Evolutionary conservation across 1,140 invertebrate genomes (phyloP).

Genomic region (Tetramorium simillimum): DNA sequence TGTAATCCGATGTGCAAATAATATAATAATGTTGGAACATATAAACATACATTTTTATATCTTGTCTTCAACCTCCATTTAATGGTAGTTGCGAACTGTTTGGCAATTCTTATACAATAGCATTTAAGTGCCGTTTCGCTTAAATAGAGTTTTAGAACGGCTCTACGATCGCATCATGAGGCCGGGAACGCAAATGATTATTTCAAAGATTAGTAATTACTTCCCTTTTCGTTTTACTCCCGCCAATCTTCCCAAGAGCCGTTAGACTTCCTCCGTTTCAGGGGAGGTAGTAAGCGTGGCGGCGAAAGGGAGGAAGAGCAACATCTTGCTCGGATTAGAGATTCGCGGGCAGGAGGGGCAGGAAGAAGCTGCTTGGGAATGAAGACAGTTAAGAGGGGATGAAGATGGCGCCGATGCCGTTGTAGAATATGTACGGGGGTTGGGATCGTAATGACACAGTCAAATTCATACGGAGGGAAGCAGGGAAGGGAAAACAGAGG

Average conservation of each 20-base stretch:
- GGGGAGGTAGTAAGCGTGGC: neutral
- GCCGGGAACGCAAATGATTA: conserved; percentile 69
- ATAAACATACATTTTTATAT: neutral
- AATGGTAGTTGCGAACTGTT: neutral
- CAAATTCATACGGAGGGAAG: conserved; percentile 69
- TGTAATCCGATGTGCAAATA: too few relatives aligned
- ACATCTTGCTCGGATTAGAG: conserved; percentile 79
- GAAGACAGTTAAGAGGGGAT: conserved; percentile 57
- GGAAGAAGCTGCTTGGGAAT: conserved; percentile 51
- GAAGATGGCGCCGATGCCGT: conserved; percentile 59
- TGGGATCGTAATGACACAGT: conserved; percentile 70
- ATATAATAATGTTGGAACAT: neutral
- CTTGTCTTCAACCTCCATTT: neutral
- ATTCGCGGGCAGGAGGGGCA: conserved; percentile 52
- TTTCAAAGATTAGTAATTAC: conserved; percentile 79
- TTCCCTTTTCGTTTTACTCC: conserved; percentile 70
- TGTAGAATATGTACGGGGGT: conserved; percentile 44
- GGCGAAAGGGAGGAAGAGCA: conserved; percentile 51
- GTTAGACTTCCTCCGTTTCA: conserved; percentile 63
- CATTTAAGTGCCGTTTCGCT: conserved; percentile 23
- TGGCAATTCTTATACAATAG: conserved; percentile 10
- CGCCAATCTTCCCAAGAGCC: conserved; percentile 57
- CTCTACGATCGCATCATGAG: conserved; percentile 17
- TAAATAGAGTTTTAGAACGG: conserved; percentile 45
- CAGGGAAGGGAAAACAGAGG: neutral